These are phyloP conservation scores for Asteroscopus sphinx DNA, from an alignment of 2,888 invertebrate species.

Conservation along the genomic window DNA sequence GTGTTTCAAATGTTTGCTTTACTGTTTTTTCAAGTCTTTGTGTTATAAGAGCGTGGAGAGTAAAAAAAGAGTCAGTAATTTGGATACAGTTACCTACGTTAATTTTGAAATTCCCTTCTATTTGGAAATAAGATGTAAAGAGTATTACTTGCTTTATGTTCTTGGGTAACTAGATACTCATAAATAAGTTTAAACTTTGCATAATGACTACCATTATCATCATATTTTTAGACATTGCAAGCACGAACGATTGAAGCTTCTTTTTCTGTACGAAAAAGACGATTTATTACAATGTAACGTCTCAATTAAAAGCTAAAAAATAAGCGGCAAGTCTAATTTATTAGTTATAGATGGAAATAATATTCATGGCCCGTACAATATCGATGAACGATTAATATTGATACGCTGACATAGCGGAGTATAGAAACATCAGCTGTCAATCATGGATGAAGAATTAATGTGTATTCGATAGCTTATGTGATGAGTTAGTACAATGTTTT, in stretches of 20 bases:
- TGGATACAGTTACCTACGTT: conserved; percentile 25
- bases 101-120: conserved; percentile 17
- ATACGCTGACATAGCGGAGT: conserved; percentile 60
- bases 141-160: neutral
- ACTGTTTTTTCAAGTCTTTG: conserved; percentile 43
- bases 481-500: conserved; percentile 37
- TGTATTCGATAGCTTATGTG: conserved; percentile 53
- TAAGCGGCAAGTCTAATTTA: conserved; percentile 47
- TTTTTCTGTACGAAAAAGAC: conserved; percentile 17
- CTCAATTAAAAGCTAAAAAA: conserved; percentile 51
- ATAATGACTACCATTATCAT: conserved; percentile 11
- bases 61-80: conserved; percentile 10
- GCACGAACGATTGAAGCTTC: neutral
- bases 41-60: conserved; percentile 37
- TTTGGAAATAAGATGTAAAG: conserved; percentile 6
- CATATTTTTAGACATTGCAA: conserved; percentile 1
- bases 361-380: conserved; percentile 48
- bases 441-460: conserved; percentile 73
- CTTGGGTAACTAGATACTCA: neutral
- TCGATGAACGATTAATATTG: conserved; percentile 69
- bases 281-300: conserved; percentile 42
- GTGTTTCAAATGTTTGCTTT: conserved; percentile 42
- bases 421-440: conserved; percentile 80
- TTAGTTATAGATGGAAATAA: conserved; percentile 54
- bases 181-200: conserved; percentile 4